A percentile compares a stretch with the other conserved stretches of the same genome.
Evolutionary conservation across 2,113 vertebrate species (phyloP).

Genomic region (Nothocercus nigrocapillus): DNA sequence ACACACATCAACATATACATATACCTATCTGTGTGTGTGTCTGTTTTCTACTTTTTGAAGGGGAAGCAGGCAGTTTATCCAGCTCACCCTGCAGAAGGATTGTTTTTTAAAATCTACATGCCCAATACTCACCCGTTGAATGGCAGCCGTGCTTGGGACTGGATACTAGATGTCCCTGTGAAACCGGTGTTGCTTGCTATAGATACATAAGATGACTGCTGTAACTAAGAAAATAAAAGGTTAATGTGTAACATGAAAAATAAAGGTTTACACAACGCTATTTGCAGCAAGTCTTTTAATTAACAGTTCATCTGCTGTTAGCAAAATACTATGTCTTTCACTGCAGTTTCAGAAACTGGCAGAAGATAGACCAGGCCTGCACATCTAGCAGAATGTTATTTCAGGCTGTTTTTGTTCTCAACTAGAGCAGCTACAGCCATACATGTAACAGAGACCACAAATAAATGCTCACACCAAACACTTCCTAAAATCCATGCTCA

Average conservation of each 20-base stretch:
- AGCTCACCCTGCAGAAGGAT: background rate
- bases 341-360: background rate
- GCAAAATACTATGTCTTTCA: background rate
- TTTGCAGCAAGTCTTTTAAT: background rate
- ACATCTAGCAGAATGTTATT: background rate
- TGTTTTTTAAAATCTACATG: background rate
- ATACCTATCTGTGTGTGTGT: too few relatives aligned
- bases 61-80: background rate
- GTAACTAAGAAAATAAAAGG: conserved; percentile 78
- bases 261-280: background rate
- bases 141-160: conserved; percentile 92
- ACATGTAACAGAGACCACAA: background rate
- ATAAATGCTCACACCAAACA: background rate
- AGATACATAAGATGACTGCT: conserved; percentile 91
- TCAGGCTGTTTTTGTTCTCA: background rate
- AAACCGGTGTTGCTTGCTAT: conserved; percentile 92
- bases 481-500: background rate
- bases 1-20: too few relatives aligned
- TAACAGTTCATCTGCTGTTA: background rate
- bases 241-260: background rate
- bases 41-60: too few relatives aligned
- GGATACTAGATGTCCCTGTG: conserved; percentile 82
- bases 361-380: background rate
- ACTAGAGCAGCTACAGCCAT: background rate
- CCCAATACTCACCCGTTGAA: conserved; percentile 89